These are phyloP conservation scores for Oligia fasciuncula DNA, from an alignment of 2,888 invertebrate genomes.

Conservation along the genomic window DNA sequence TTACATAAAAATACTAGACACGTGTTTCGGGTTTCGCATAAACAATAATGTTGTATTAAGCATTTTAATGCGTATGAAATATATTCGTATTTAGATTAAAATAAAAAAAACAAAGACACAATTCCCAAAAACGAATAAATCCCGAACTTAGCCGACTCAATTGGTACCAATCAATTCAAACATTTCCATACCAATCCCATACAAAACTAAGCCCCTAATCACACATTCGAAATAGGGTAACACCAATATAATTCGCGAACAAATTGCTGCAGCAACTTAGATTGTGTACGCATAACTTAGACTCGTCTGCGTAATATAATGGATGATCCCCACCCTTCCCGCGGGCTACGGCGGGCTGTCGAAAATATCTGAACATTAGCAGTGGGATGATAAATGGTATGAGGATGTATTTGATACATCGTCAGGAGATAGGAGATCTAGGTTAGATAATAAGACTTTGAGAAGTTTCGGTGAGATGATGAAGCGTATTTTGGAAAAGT, in stretches of 20 bases:
- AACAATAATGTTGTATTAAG: neutral
- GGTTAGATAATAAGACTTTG: conserved; percentile 26
- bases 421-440: conserved; percentile 44
- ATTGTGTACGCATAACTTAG: conserved; percentile 70
- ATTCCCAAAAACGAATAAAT: neutral
- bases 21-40: no score
- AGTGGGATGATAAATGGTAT: conserved; percentile 57
- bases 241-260: conserved; percentile 37
- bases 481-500: neutral
- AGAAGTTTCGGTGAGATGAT: conserved; percentile 6
- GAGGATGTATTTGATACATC: conserved; percentile 52
- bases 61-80: neutral
- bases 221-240: conserved; percentile 31
- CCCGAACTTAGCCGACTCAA: conserved; percentile 1
- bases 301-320: conserved; percentile 63
- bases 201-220: conserved; percentile 26
- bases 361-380: conserved; percentile 68
- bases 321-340: conserved; percentile 46
- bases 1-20: no score
- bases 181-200: conserved; percentile 2
- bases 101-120: neutral
- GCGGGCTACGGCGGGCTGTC: conserved; percentile 47
- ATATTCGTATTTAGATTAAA: neutral
- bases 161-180: conserved; percentile 6
- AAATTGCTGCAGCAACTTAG: conserved; percentile 67